Evolutionary conservation across 2,888 invertebrate species (phyloP), one percentile per base, ranked within the genome.

Genomic region (Poecilus cupreus): DNA sequence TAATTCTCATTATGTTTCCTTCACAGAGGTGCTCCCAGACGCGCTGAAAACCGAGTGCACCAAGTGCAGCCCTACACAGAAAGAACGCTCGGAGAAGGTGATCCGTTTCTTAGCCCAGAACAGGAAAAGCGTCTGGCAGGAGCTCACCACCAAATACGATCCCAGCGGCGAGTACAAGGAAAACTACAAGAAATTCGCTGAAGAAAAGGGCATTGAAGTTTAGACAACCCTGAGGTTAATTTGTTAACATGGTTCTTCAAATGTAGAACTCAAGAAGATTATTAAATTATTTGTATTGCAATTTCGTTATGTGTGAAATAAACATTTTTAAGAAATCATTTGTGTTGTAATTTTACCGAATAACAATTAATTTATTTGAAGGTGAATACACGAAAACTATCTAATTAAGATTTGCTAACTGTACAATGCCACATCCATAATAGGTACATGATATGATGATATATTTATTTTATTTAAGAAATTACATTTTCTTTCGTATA

Each of bases 1-100:
- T n/a, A n/a, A n/a, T n/a, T n/a, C n/a, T n/a, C n/a, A n/a, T 54
- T 20, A 20, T 0, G 8, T 32, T 46, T 46, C n/a, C 46, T 46
- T 3, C 46, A 13, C 13, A 68, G 37, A 68, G 16, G 37, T 68
- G n/a, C 90, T 95, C 0, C 94, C 95, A 0, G 95, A 95, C 82
- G 95, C 95, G 0, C 87, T 94, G 70, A 88, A 91, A 83, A 92
- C 91, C 3, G 92, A 92, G 68, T 95, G 95, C 87, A 84, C 85
- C 82, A 93, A 93, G 85, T 95, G 95, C 86, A 93, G 91, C 16
- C 92, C 93, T 39, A 89, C 89, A 32, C 94, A 94, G 86, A 92
- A 90, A 85, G 86, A 88, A 2, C 93, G 92, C 16, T 91, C 93
- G 24, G 92, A 92, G 84, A 93, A 90, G 83, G 92, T 94, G 10